Percentiles rank a stretch among this genome's conserved stretches.
These are phyloP conservation scores for Alexandromys fortis DNA, from an alignment of 2,113 vertebrate species.

Conservation along the genomic window DNA sequence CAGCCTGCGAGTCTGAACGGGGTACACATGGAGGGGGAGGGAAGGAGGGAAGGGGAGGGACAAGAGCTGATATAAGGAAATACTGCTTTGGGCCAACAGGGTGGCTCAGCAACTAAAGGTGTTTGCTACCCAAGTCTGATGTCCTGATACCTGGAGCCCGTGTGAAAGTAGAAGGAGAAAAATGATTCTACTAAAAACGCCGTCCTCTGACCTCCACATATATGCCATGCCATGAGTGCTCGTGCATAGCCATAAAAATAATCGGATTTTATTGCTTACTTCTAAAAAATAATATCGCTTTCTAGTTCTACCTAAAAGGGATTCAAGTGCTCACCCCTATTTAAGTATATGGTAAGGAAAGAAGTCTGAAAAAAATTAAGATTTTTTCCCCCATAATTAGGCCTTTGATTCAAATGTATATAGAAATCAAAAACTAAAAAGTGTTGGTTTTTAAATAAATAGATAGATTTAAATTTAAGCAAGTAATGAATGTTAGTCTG, in stretches of 20 bases:
- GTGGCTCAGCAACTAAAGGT: not conserved
- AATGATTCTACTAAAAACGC: not conserved
- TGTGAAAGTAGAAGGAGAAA: not conserved
- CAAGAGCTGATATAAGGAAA: not conserved
- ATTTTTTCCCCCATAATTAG: not conserved
- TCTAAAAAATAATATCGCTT: not conserved
- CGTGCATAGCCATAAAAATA: not conserved
- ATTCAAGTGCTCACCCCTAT: not conserved
- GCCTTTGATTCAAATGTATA: not conserved
- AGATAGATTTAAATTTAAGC: not conserved
- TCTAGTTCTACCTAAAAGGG: not conserved
- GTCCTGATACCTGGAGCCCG: not conserved
- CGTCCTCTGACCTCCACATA: not conserved
- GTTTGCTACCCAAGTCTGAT: not conserved
- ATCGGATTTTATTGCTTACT: not conserved
- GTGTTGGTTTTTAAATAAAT: not conserved
- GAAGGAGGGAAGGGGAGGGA: rapidly evolving
- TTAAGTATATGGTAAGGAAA: not conserved
- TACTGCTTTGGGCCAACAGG: not conserved
- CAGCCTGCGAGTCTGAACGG: not conserved
- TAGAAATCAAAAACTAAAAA: not conserved
- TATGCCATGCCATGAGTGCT: not conserved
- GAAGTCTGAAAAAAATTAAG: not conserved
- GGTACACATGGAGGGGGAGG: not conserved
- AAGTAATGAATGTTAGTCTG: slow-evolving; percentile 13